Conservation (phyloP, 53 echinoderm and acorn worm species). For the Arbacia lixula region DNA sequence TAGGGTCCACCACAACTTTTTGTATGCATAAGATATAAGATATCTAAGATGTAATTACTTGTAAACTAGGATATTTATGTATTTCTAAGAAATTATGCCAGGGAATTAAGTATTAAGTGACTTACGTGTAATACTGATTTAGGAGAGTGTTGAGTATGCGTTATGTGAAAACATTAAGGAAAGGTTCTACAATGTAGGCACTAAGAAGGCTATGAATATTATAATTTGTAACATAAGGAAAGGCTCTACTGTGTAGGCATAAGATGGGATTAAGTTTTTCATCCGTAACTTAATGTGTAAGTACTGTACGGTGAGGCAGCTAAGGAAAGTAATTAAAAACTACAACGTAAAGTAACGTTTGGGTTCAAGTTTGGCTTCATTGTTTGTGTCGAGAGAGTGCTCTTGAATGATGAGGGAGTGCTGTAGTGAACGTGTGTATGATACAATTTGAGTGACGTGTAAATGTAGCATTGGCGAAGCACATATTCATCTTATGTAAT, state of each 20-base stretch:
- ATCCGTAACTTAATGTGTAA: conserved; percentile 48
- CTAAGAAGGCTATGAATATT: no score
- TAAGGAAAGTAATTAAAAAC: conserved; percentile 49
- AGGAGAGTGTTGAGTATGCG: no score
- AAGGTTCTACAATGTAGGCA: no score
- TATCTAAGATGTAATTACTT: conserved; percentile 53
- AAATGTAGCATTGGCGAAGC: no score
- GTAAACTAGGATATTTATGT: conserved; percentile 57
- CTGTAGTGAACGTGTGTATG: no score
- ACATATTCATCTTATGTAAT: no score
- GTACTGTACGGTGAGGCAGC: conserved; percentile 52
- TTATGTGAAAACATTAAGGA: no score
- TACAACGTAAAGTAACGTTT: conserved; percentile 36
- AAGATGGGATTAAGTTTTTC: conserved; percentile 31
- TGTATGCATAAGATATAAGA: conserved; percentile 56
- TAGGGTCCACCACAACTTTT: conserved; percentile 43
- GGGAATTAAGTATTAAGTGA: conserved; percentile 49
- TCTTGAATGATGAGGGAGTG: background rate
- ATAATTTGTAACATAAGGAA: conserved; percentile 17
- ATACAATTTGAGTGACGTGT: no score
- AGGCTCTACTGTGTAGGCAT: conserved; percentile 8
- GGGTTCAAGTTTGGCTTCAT: background rate
- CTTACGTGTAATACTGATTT: conserved; percentile 32
- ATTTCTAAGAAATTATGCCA: conserved; percentile 55
- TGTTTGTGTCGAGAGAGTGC: background rate